These are phyloP conservation scores for Hirtodrosophila confusa DNA, from an alignment of 2,888 invertebrate species.

Conservation along the genomic window DNA sequence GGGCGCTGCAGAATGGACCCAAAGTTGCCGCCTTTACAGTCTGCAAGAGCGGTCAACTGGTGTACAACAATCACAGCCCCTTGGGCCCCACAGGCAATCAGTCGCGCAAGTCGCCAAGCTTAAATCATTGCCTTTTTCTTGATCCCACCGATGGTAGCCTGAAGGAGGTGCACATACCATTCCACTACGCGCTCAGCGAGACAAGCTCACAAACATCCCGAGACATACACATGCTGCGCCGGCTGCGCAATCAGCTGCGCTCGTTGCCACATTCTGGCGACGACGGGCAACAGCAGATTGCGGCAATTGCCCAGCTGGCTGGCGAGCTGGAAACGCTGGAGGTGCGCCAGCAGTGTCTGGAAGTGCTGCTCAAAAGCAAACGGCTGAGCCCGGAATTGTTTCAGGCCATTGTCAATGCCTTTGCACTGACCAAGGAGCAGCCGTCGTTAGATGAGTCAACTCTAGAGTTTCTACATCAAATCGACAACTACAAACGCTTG, in stretches of 20 bases:
- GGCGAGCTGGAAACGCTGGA: conserved; percentile 89
- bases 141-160: conserved; percentile 91
- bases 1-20: conserved; percentile 94
- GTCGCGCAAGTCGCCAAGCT: conserved; percentile 82
- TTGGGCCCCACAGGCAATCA: conserved; percentile 85
- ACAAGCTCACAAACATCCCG: conserved; percentile 94
- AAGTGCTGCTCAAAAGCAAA: conserved; percentile 88
- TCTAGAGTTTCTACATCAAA: conserved; percentile 79
- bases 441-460: conserved; percentile 14
- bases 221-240: conserved; percentile 93
- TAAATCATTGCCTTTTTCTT: conserved; percentile 91
- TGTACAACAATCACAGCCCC: conserved; percentile 92
- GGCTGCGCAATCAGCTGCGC: conserved; percentile 88
- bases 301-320: conserved; percentile 82
- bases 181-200: conserved; percentile 94
- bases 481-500: conserved; percentile 75
- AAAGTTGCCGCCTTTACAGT: conserved; percentile 96
- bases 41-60: conserved; percentile 91
- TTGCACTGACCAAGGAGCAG: conserved; percentile 53
- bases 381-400: conserved; percentile 87
- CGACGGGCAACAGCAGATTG: conserved; percentile 84
- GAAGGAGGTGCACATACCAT: conserved; percentile 94
- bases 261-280: conserved; percentile 86
- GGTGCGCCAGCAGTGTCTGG: conserved; percentile 89
- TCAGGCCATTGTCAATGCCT: conserved; percentile 84